phyloP scores from a whole-genome alignment of 1,140 invertebrate species.

The Agrilus planipennis region DNA sequence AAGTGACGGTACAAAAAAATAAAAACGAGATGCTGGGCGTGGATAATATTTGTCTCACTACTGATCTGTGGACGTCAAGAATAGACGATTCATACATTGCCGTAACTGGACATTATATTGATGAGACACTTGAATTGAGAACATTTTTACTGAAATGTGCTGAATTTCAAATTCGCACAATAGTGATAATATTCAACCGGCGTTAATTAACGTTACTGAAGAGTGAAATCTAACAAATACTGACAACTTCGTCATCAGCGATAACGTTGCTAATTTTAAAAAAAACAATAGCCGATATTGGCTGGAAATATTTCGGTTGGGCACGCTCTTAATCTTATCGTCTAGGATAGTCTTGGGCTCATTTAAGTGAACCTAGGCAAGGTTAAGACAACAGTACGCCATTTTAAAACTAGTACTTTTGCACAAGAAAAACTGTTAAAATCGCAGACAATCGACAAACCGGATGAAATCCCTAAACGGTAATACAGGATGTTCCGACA shows the following conservation, averaged over 20 bases:
- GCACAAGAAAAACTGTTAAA: slow-evolving; percentile 18
- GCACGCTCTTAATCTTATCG: slow-evolving; percentile 18
- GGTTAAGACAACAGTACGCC: slow-evolving; percentile 18
- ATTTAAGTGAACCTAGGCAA: slow-evolving; percentile 7
- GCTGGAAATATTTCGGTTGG: slow-evolving; percentile 21
- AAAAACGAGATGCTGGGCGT: no score
- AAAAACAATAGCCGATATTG: slow-evolving; percentile 12
- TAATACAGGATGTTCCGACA: slow-evolving; percentile 4
- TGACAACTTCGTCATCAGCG: slow-evolving; percentile 14
- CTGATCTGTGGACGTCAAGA: no score
- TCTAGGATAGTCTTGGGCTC: slow-evolving; percentile 13
- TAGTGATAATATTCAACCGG: no score
- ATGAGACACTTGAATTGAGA: no score
- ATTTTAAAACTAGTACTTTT: slow-evolving; percentile 22
- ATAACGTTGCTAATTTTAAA: slow-evolving; percentile 20
- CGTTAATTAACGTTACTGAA: no score
- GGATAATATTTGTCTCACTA: no score
- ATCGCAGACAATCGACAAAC: slow-evolving; percentile 7
- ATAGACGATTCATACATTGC: no score
- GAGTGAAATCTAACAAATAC: no score
- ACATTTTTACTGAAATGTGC: no score
- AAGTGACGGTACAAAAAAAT: no score
- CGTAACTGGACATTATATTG: no score
- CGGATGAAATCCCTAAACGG: background rate
- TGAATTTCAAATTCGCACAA: no score